Evolutionary conservation across 1,140 invertebrate species (phyloP).

Genomic region (Rhagoletis zephyria): DNA sequence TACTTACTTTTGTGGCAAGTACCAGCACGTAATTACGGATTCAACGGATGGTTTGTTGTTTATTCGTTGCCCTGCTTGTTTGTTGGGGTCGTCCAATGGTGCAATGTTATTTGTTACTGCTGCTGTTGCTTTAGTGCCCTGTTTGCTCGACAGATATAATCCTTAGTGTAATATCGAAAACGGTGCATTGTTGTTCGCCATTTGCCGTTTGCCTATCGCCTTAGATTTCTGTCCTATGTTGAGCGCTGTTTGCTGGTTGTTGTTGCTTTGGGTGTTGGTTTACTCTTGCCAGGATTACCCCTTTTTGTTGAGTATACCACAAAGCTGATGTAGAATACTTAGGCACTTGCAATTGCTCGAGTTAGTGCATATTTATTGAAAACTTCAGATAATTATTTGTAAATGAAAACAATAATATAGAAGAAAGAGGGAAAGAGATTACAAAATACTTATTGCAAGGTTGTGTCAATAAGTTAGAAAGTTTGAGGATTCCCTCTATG

Average conservation of each 20-base stretch:
- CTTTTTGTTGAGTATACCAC: background rate
- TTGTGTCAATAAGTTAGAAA: background rate
- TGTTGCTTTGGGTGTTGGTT: background rate
- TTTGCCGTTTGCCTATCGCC: background rate
- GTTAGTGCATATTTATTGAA: conserved; percentile 3
- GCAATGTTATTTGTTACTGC: background rate
- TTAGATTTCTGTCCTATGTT: background rate
- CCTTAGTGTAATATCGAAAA: conserved; percentile 27
- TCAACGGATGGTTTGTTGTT: conserved; percentile 39
- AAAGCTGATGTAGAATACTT: background rate
- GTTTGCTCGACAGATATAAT: conserved; percentile 22
- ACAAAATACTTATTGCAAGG: background rate
- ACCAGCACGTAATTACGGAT: conserved; percentile 50
- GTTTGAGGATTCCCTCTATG: background rate
- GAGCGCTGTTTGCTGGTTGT: background rate
- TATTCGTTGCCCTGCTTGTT: background rate
- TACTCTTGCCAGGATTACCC: conserved; percentile 7
- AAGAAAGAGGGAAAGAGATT: background rate
- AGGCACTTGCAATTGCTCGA: background rate
- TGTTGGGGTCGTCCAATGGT: background rate
- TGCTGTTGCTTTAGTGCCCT: background rate
- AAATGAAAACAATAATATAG: background rate
- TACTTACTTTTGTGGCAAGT: conserved; percentile 50
- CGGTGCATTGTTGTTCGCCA: background rate
- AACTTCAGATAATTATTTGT: conserved; percentile 36